Evolutionary conservation across 2,113 vertebrate species (phyloP).

Genomic region (Nesoenas mayeri): DNA sequence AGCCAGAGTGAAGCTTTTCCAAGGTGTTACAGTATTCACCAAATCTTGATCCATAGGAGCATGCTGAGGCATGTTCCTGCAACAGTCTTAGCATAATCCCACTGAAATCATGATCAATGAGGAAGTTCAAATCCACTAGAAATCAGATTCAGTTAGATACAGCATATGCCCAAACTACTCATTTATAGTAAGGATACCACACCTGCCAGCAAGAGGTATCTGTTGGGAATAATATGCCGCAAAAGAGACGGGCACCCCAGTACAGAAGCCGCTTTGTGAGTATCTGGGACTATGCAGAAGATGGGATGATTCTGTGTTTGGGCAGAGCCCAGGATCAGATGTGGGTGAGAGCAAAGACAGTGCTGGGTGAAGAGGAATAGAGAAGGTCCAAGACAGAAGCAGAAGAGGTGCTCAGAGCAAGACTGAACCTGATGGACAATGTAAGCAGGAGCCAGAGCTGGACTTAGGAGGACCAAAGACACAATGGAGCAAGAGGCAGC

Average conservation of each 20-base stretch:
- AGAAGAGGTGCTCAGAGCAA: not conserved
- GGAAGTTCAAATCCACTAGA: not conserved
- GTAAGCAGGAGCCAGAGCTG: not conserved
- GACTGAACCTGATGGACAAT: not conserved
- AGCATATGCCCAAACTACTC: not conserved
- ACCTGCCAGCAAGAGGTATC: not conserved
- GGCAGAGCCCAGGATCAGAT: not conserved
- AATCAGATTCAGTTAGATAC: not conserved
- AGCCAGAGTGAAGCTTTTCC: not conserved
- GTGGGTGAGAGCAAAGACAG: not conserved
- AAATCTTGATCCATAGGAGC: not conserved
- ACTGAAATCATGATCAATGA: not conserved
- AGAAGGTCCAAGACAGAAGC: not conserved
- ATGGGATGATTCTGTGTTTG: not conserved
- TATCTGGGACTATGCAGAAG: not conserved
- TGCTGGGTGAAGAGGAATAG: not conserved
- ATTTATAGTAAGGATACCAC: not conserved
- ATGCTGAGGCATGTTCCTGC: not conserved
- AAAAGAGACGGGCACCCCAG: not conserved
- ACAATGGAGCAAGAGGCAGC: not conserved
- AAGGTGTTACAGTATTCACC: not conserved
- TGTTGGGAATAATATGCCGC: not conserved
- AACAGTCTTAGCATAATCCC: not conserved
- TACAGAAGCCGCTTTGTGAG: not conserved
- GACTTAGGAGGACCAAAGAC: not conserved